Conservation (phyloP, 2,797 vertebrate genomes). For the Pampus argenteus region DNA sequence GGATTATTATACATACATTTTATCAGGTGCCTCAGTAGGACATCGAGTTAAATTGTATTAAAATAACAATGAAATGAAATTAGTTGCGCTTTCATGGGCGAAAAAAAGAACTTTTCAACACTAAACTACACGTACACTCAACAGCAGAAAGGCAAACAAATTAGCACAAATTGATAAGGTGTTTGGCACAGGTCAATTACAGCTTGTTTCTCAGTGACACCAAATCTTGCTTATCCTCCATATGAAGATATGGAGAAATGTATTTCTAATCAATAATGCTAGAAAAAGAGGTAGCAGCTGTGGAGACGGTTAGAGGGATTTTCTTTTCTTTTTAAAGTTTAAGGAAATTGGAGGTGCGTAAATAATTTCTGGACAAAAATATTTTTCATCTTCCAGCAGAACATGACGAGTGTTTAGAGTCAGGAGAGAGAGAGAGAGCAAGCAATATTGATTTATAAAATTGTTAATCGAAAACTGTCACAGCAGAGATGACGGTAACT, state of each 20-base stretch:
- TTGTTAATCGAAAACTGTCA: constrained; percentile 52
- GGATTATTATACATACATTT: neutral
- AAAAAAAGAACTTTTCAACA: too few species aligned
- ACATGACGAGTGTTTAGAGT: neutral
- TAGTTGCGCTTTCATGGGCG: too few species aligned
- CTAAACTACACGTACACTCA: neutral
- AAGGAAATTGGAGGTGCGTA: constrained; percentile 5
- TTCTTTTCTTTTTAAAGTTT: constrained; percentile 1
- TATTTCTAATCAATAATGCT: neutral
- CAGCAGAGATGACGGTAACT: constrained; percentile 34
- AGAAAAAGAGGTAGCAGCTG: neutral
- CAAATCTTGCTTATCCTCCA: neutral
- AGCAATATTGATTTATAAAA: constrained; percentile 50
- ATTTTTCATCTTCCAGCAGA: constrained; percentile 5
- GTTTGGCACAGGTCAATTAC: neutral
- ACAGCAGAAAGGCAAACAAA: constrained; percentile 1
- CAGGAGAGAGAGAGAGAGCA: neutral
- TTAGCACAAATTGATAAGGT: neutral
- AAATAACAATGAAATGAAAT: neutral
- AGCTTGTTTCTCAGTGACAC: neutral
- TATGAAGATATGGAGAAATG: neutral
- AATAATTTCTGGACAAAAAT: constrained; percentile 13
- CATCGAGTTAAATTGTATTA: neutral
- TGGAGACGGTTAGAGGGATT: neutral
- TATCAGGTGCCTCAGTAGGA: neutral